Evolutionary conservation across 2,113 vertebrate species (phyloP), one percentile per base, ranked within the genome.

Genomic region (Sinocyclocheilus anshuiensis): DNA sequence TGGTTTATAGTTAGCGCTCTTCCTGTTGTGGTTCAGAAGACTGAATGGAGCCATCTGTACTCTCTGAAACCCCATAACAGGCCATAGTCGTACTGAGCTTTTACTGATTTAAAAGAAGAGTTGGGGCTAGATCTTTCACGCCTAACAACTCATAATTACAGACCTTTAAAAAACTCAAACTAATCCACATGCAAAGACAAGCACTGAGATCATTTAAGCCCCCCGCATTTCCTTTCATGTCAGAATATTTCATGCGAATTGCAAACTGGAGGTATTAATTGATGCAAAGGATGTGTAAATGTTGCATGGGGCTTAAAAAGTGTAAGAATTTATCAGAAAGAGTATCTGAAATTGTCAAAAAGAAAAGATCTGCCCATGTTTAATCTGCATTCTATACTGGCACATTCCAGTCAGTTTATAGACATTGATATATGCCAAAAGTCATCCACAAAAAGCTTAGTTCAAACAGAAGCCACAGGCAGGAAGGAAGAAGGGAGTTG

Each of bases 391-490:
- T 77, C 45, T 53, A 18, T 77, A 10, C 22, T 77, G 12, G 75
- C 20, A 61, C 53, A 80, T 61, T 80, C 55, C 55, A 39, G 26
- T n/a, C 77, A 80, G 29, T 80, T 61, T 61, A 55, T 77, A 61
- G 77, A 80, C 65, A 16, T 55, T 53, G 24, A 72, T 50, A 33
- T 50, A 81, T 81, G 83, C 71, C 86, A 71, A 78, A 75, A 85
- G 88, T 86, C 55, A 12, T 63, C 22, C 9, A 61, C 85, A 86
- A 84, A 78, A 84, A 85, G 65, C 84, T 29, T 67, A 91, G 86
- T 93, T 93, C 91, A 87, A 90, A 87, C 92, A 94, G 92, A 92
- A 92, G 93, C 87, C 91, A 72, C 88, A 86, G 86, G 89, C 83
- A 88, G 79, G 78, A 85, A 86, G 86, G 59, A 61, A 86, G 86